Evolutionary conservation across 2,113 vertebrate species (phyloP), one percentile per base, ranked within the genome.

Genomic region (Calyptomena viridis): DNA sequence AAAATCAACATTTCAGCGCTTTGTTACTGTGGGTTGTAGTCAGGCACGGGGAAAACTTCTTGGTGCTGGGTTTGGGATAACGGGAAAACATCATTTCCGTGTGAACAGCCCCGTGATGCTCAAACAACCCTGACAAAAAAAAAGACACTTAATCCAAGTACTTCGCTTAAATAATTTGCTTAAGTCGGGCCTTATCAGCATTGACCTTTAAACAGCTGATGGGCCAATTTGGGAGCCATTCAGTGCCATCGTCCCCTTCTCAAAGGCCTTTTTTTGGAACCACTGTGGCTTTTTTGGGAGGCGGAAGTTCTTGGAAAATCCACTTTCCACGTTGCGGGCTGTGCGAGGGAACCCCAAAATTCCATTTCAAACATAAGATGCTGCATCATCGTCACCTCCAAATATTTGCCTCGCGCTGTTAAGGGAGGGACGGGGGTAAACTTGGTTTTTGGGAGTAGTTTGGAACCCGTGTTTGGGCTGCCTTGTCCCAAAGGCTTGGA

Each of bases 221-320:
- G 31, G 50, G 12, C 59, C 39, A 14, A 4, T 6, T 35, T 9
- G 14, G 73, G 55, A 15, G 84, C 23, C n/a, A 3, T 18, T 77
- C 66, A 2, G 37, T 42, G 52, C 63, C 53, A 12, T 14, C 10
- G 3, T 37, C 59, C 11, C 73, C 56, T 56, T 33, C 46, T 23
- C 9, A 60, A 79, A 30, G 24, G 8, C 40, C 15, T 75, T 58
- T 46, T 46, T 63, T 24, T 25, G 30, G 20, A 10, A 15, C 0
- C 0, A 0, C 1, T 1, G 1, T 31, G 42, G 40, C 6, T 49
- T 56, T n/a, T 80, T 52, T 12, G 47, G 55, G 77, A 35, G 5
- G 4, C 21, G 42, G 40, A 6, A 7, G 28, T 1, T 9, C 66
- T 37, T 71, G 55, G 21, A 1, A 56, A 56, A 18, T 13, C 19